These are phyloP conservation scores for Cyrtonyx montezumae DNA, from an alignment of 2,113 vertebrate species.

Conservation along the genomic window DNA sequence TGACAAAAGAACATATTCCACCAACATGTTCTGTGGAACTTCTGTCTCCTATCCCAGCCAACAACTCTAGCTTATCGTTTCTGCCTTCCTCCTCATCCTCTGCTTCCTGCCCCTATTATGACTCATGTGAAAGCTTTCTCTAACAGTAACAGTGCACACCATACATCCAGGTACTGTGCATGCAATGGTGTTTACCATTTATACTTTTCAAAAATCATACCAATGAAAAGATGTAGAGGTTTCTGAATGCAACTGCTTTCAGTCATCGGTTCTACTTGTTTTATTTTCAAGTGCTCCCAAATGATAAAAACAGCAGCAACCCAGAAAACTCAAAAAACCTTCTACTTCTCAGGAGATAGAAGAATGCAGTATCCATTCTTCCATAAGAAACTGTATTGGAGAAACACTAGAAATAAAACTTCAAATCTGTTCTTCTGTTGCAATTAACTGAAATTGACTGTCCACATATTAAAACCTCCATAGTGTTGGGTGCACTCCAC, in stretches of 20 bases:
- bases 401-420: not conserved
- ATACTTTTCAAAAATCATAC: not conserved
- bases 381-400: not conserved
- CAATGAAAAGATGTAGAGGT: not conserved
- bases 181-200: not conserved
- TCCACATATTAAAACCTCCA: not conserved
- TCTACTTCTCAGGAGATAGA: not conserved
- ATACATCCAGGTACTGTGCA: not conserved
- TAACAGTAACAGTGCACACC: not conserved
- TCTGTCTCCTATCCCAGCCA: not conserved
- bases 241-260: not conserved
- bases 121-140: not conserved
- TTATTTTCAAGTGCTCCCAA: not conserved
- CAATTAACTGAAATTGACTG: not conserved
- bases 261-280: not conserved
- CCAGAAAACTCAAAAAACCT: not conserved
- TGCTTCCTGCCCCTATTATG: not conserved
- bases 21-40: not conserved
- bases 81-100: not conserved
- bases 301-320: not conserved
- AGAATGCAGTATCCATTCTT: not conserved
- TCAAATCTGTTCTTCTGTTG: not conserved
- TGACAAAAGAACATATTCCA: not conserved
- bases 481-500: not conserved
- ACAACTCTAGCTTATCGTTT: not conserved